phyloP scores from a whole-genome alignment of 2,797 vertebrate genomes.

The Acrossocheilus fasciatus region DNA sequence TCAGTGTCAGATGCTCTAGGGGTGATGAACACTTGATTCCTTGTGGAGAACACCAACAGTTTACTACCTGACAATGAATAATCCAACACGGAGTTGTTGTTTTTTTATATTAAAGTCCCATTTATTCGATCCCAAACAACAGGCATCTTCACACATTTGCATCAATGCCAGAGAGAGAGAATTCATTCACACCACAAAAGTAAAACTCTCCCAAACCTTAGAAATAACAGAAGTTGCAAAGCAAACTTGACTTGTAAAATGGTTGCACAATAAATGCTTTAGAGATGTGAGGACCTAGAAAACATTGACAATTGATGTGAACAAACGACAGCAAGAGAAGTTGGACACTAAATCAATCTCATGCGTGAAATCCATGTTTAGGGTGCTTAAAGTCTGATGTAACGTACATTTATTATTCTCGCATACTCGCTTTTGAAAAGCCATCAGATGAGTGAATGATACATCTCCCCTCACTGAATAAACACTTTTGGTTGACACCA shows the following conservation, averaged over 20 bases:
- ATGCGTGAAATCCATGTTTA: background rate
- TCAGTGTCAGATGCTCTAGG: slow-evolving; percentile 15
- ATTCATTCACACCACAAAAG: background rate
- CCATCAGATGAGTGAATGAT: background rate
- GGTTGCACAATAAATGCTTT: background rate
- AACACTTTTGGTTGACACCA: background rate
- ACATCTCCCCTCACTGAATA: background rate
- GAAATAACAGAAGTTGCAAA: background rate
- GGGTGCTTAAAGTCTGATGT: background rate
- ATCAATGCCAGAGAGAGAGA: background rate
- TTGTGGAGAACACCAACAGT: slow-evolving; percentile 9
- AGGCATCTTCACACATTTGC: background rate
- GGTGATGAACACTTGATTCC: slow-evolving; percentile 4
- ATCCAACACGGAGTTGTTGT: background rate
- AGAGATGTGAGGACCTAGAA: background rate
- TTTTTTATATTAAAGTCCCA: background rate
- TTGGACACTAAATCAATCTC: background rate
- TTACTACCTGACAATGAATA: slow-evolving; percentile 35
- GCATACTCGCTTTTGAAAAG: background rate
- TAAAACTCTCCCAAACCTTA: background rate
- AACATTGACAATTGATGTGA: background rate
- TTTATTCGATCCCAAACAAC: slow-evolving; percentile 22
- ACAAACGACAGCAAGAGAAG: background rate
- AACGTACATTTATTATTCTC: slow-evolving; percentile 11
- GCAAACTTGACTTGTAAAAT: slow-evolving; percentile 8